These are phyloP conservation scores for Lacerta agilis DNA, from an alignment of 2,797 vertebrate species.

Conservation along the genomic window DNA sequence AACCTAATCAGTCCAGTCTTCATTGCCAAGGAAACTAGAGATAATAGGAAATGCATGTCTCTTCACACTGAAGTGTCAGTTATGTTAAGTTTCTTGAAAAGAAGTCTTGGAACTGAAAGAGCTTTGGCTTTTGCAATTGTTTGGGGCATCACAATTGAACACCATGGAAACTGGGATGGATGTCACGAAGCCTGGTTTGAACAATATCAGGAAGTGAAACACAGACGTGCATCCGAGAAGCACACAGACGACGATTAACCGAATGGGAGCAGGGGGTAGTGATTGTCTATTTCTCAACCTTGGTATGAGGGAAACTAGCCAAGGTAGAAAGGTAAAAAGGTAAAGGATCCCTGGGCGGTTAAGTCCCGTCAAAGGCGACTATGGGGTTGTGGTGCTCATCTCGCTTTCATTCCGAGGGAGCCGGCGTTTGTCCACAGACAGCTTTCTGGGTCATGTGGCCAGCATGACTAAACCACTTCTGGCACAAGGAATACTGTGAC, in stretches of 20 bases:
- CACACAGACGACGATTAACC: background rate
- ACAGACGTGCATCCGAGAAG: background rate
- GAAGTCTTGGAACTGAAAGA: background rate
- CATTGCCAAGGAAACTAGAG: constrained; percentile 32
- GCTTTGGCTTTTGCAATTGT: background rate
- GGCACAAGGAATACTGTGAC: too few species aligned
- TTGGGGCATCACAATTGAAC: constrained; percentile 8
- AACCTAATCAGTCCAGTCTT: background rate
- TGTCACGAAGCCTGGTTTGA: constrained; percentile 6
- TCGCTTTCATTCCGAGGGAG: too few species aligned
- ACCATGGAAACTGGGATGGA: constrained; percentile 20
- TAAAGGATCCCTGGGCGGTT: too few species aligned
- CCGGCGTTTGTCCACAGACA: too few species aligned
- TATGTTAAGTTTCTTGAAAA: constrained; percentile 11
- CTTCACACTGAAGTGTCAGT: background rate
- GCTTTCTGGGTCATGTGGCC: too few species aligned
- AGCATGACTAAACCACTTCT: too few species aligned
- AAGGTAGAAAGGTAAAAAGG: too few species aligned
- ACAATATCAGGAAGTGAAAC: background rate
- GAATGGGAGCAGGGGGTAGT: too few species aligned
- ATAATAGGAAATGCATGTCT: background rate
- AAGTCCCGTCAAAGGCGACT: too few species aligned
- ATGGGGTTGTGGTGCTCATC: too few species aligned
- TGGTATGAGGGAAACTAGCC: background rate
- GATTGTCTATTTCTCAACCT: background rate